A percentile compares a stretch with the other conserved stretches of the same genome.
Evolutionary conservation across 2,797 vertebrate species (phyloP).

Genomic region (Bradypodion ventrale): DNA sequence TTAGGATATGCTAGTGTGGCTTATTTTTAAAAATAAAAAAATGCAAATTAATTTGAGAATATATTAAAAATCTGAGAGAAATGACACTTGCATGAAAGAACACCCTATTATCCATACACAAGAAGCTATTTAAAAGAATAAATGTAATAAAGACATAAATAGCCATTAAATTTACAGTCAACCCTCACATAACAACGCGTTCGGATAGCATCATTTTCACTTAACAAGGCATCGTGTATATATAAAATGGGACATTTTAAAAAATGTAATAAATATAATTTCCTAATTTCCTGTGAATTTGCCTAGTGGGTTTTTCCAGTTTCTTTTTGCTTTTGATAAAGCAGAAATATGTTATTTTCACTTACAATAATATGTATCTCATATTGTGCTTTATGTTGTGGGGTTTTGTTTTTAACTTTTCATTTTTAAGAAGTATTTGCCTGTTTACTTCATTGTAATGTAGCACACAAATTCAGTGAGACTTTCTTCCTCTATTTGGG

Average conservation of each 20-base stretch:
- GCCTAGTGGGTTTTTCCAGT: too few species aligned
- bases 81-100: neutral
- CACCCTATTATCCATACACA: neutral
- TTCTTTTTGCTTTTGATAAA: too few species aligned
- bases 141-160: neutral
- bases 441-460: conserved; percentile 20
- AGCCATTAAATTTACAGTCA: too few species aligned
- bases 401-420: conserved; percentile 23
- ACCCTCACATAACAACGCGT: too few species aligned
- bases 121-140: neutral
- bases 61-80: neutral
- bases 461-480: conserved; percentile 26
- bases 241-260: too few species aligned
- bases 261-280: too few species aligned
- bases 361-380: neutral
- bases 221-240: too few species aligned
- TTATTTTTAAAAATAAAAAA: neutral
- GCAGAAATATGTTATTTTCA: too few species aligned
- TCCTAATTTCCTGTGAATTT: too few species aligned
- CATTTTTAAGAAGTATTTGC: conserved; percentile 3
- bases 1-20: neutral
- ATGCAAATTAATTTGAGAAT: neutral
- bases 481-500: conserved; percentile 34
- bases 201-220: too few species aligned
- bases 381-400: neutral